A percentile compares a stretch with the other conserved stretches of the same genome.
Conservation (phyloP, 2,888 invertebrate species). For the Deilephila elpenor region DNA sequence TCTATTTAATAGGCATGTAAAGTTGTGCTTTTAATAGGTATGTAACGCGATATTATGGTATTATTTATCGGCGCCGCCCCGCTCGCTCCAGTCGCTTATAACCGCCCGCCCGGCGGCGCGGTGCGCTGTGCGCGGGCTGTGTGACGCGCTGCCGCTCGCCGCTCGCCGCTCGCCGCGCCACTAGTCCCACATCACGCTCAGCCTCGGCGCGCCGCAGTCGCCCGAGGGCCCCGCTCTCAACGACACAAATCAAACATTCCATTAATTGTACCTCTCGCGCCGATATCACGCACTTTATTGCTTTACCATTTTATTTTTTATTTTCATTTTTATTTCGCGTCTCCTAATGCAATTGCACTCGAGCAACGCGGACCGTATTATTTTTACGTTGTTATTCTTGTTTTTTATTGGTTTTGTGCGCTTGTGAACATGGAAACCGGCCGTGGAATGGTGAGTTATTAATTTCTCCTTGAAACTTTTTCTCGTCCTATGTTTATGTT, state of each 20-base stretch:
- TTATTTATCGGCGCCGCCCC: conserved; percentile 71
- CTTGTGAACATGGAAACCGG: conserved; percentile 66
- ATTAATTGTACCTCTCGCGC: conserved; percentile 74
- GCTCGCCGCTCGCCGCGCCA: conserved; percentile 51
- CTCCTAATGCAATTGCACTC: conserved; percentile 81
- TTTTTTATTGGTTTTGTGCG: conserved; percentile 76
- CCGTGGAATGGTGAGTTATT: conserved; percentile 70
- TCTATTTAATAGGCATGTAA: conserved; percentile 64
- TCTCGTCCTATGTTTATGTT: conserved; percentile 28
- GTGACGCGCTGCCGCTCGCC: conserved; percentile 39
- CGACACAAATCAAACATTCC: conserved; percentile 73
- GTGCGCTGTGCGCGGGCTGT: conserved; percentile 35
- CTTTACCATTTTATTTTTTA: conserved; percentile 69
- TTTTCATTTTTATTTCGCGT: conserved; percentile 77
- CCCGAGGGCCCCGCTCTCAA: conserved; percentile 49
- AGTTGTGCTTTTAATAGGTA: conserved; percentile 73
- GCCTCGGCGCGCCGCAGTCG: conserved; percentile 39
- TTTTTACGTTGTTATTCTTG: conserved; percentile 64
- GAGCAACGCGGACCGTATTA: conserved; percentile 74
- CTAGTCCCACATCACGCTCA: conserved; percentile 37
- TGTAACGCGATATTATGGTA: conserved; percentile 73
- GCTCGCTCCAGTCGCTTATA: conserved; percentile 62
- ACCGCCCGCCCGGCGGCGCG: conserved; percentile 64
- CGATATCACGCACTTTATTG: conserved; percentile 79
- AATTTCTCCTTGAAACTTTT: conserved; percentile 32